Evolutionary conservation across 1,140 invertebrate genomes (phyloP).

Genomic region (Parapsyche elsis): DNA sequence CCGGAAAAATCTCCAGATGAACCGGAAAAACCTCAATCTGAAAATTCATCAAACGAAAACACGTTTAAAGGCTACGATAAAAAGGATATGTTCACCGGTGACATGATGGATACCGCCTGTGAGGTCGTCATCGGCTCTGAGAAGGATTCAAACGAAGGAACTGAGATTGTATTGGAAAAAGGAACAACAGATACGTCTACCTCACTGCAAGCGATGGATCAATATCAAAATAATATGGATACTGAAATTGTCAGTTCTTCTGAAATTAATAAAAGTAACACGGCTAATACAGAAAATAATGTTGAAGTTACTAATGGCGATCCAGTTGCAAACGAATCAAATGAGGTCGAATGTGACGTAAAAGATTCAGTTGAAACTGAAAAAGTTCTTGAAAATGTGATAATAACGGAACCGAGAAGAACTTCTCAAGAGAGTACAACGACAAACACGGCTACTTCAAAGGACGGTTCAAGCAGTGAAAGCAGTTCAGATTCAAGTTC

Average conservation of each 20-base stretch:
- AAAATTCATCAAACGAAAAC: slow-evolving; percentile 34
- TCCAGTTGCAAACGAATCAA: neutral
- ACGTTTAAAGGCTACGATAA: slow-evolving; percentile 30
- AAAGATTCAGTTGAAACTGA: neutral
- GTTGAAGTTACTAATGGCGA: neutral
- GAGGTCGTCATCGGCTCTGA: slow-evolving; percentile 34
- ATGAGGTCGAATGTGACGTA: neutral
- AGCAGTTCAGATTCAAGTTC: slow-evolving; percentile 63
- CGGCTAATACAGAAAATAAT: neutral
- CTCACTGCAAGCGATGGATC: neutral
- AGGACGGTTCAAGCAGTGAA: slow-evolving; percentile 43
- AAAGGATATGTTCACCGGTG: slow-evolving; percentile 29
- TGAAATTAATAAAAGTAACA: too few relatives aligned
- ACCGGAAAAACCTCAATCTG: slow-evolving; percentile 6
- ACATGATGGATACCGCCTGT: slow-evolving; percentile 36
- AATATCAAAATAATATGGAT: neutral
- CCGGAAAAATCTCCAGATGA: slow-evolving; percentile 7
- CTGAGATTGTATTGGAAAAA: slow-evolving; percentile 24
- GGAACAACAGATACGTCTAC: slow-evolving; percentile 16
- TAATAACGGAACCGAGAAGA: slow-evolving; percentile 43
- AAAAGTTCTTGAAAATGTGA: neutral
- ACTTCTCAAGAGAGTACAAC: slow-evolving; percentile 50
- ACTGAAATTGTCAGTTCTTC: neutral
- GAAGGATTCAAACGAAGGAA: slow-evolving; percentile 33
- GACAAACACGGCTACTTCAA: slow-evolving; percentile 49